Evolutionary conservation across 1,140 invertebrate genomes (phyloP).

Genomic region (Sogatella furcifera): DNA sequence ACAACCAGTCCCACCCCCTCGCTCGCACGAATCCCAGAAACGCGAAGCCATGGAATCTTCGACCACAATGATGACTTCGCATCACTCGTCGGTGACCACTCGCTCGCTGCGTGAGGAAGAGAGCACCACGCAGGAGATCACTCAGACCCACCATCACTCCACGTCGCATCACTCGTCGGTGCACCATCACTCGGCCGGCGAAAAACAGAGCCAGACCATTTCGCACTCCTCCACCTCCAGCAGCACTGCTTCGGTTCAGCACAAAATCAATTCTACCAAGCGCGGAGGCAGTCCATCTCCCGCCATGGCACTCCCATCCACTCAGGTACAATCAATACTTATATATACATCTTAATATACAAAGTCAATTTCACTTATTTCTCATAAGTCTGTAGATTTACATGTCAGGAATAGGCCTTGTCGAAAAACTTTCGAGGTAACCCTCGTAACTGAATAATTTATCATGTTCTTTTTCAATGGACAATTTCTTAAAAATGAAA

Average conservation of each 20-base stretch:
- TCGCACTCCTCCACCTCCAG: conserved; percentile 51
- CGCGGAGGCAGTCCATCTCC: conserved; percentile 35
- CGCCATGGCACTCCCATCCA: conserved; percentile 31
- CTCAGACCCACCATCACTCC: conserved; percentile 44
- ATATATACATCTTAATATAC: too few species aligned
- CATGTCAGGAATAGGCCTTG: too few species aligned
- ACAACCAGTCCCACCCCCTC: conserved; percentile 57
- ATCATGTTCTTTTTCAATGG: too few species aligned
- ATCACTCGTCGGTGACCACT: conserved; percentile 43
- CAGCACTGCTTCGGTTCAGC: conserved; percentile 43
- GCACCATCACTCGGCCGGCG: conserved; percentile 38
- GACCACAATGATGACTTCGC: conserved; percentile 54
- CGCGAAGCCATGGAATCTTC: conserved; percentile 43
- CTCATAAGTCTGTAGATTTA: too few species aligned
- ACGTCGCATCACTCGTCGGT: conserved; percentile 50
- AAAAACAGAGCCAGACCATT: conserved; percentile 47
- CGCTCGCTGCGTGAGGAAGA: conserved; percentile 39
- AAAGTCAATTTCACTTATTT: too few species aligned
- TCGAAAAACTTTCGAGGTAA: too few species aligned
- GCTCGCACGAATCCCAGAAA: conserved; percentile 40
- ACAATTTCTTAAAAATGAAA: too few species aligned
- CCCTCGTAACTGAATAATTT: too few species aligned
- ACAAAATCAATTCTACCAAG: conserved; percentile 43
- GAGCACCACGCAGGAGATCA: conserved; percentile 33
- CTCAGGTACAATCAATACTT: too few species aligned